Evolutionary conservation across 2,888 invertebrate species (phyloP), one percentile per base, ranked within the genome.

Genomic region (Megaustenia siamemsis): DNA sequence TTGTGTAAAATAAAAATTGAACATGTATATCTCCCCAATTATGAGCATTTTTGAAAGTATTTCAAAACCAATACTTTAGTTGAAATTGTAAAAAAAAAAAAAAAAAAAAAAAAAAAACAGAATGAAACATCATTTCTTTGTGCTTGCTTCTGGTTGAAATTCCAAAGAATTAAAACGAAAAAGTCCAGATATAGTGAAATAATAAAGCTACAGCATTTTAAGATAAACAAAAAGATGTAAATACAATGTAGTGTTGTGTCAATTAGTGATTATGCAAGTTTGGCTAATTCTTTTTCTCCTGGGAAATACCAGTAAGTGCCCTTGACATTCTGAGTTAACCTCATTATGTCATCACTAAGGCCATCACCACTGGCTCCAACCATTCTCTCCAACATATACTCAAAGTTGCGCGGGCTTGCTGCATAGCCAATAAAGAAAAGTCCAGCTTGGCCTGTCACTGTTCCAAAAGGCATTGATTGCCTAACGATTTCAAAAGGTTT

Each of bases 251-350:
- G 60, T 24, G 4, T 18, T 35, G 3, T 18, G 38, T 35, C 35
- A 10, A 18, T 32, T 24, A 32, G n/a, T 53, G 40, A 24, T 83
- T 86, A 88, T 73, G 86, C 90, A 45, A 93, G 84, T 71, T 91
- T 91, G 83, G 89, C 90, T 43, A 94, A 89, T 82, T 93, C 92
- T 8, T 88, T 88, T 5, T 81, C 88, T 10, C 93, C 92, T 18
- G 94, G 94, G 89, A 94, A 94, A 88, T 94, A 94, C 93, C 93
- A 94, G 89, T 93, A 94, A 8, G 92, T 93, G 63, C 93, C 93
- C 81, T 92, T 91, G 35, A 91, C 89, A 84, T 93, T 93, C 79
- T 87, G 89, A 10, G 92, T 88, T 10, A 94, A 86, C 35, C 89
- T 89, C 94, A 94, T 94, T 86, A 94, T 90, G 88, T 94, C 93